phyloP scores from a whole-genome alignment of 1,140 invertebrate genomes.

The Meteorus sp. region DNA sequence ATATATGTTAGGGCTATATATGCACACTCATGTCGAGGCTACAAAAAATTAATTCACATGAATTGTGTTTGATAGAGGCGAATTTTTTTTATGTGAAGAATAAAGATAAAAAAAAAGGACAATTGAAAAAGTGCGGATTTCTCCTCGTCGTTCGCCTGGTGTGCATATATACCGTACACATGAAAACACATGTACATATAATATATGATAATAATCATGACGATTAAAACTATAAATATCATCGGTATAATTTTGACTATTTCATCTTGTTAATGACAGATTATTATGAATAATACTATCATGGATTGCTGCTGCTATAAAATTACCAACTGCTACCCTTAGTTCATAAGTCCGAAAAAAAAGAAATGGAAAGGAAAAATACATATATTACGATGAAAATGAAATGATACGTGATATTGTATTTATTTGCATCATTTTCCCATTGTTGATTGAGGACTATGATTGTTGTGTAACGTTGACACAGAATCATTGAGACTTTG shows the following conservation, averaged over 20 bases:
- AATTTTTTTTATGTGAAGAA: no score
- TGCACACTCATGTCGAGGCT: no score
- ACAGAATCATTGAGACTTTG: background rate
- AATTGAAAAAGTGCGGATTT: no score
- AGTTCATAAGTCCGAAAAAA: slow-evolving; percentile 22
- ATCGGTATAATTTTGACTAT: slow-evolving; percentile 23
- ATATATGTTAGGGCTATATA: no score
- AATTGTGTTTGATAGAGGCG: no score
- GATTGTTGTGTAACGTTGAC: slow-evolving; percentile 2
- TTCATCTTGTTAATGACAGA: slow-evolving; percentile 22
- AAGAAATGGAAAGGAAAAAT: slow-evolving; percentile 16
- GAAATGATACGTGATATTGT: background rate
- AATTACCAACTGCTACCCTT: slow-evolving; percentile 25
- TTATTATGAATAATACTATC: slow-evolving; percentile 25
- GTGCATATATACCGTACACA: no score
- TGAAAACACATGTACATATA: no score
- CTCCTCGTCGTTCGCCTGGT: no score
- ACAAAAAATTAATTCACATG: no score
- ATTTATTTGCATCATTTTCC: slow-evolving; percentile 1
- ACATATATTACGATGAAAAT: slow-evolving; percentile 20
- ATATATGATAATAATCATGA: slow-evolving; percentile 22
- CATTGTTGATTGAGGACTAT: background rate
- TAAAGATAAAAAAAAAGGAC: no score
- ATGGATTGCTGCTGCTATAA: slow-evolving; percentile 26
- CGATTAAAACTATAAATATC: slow-evolving; percentile 19